phyloP scores from a whole-genome alignment of 2,888 invertebrate species.

The Heteropelma amictum region DNA sequence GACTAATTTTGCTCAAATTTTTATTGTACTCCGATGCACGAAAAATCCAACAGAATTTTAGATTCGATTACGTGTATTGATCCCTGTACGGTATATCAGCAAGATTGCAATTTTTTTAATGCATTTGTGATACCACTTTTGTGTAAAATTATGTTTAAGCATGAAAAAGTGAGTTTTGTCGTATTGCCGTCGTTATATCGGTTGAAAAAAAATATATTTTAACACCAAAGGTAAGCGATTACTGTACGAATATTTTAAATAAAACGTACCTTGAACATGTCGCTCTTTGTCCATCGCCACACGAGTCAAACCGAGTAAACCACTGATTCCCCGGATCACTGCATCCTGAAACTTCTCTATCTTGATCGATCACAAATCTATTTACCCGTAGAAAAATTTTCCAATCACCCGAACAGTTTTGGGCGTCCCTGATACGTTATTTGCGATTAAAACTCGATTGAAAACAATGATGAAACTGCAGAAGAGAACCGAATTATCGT shows the following conservation, averaged over 20 bases:
- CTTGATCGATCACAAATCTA: constrained; percentile 51
- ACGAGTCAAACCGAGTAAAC: constrained; percentile 58
- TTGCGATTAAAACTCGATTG: constrained; percentile 19
- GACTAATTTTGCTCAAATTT: too few relatives aligned
- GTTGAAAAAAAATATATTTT: too few relatives aligned
- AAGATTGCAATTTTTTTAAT: too few relatives aligned
- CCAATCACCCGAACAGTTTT: constrained; percentile 7
- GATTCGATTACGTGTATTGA: too few relatives aligned
- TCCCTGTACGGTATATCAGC: too few relatives aligned
- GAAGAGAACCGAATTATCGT: neutral
- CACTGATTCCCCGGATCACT: constrained; percentile 66
- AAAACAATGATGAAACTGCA: neutral
- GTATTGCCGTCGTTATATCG: too few relatives aligned
- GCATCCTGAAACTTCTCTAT: constrained; percentile 69
- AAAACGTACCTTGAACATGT: constrained; percentile 69
- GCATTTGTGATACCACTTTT: too few relatives aligned
- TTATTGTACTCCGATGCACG: too few relatives aligned
- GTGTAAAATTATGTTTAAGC: too few relatives aligned
- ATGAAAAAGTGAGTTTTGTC: too few relatives aligned
- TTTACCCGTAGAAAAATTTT: constrained; percentile 20
- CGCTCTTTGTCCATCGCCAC: constrained; percentile 74
- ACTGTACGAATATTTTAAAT: neutral
- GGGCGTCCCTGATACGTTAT: neutral
- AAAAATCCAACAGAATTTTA: too few relatives aligned
- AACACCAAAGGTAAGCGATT: too few relatives aligned